Base-by-base conservation (phyloP, 2,888 invertebrate species). In the Caenorhabditis zanzibari region DNA sequence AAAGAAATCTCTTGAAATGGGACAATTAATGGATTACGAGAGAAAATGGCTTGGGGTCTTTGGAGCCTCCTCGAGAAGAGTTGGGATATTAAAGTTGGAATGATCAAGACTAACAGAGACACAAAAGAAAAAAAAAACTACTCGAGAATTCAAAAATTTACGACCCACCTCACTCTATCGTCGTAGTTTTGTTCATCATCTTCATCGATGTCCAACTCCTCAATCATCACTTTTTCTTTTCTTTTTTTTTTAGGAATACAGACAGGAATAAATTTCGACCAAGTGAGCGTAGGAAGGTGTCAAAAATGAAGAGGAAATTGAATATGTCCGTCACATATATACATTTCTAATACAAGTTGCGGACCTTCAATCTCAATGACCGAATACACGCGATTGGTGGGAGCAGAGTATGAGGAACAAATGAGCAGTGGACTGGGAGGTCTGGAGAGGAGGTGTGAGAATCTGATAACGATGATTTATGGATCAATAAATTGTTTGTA, bases 21-120 rank as follows among this genome's bases (percentile, higher is more conserved):
- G 63, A 22, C 79, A 79, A 64, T 79, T 79, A 79, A 79, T 79
- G 79, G 79, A 77, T 63, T 71, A 79, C 79, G 71, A 72, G 69
- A 72, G 71, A 58, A 56, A 58, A 58, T 54, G 22, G 58, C 69
- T 44, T 56, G 26, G 26, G 56, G 44, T 38, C 26, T 22, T 19
- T n/a, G n/a, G 56, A 44, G 41, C 44, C 1, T 35, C 49, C n/a
- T n/a, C n/a, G n/a, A 24, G 19, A 24, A 22, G 10, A 24, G 38
- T 14, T 49, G 10, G 28, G 22, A 26, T 19, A 66, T 66, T 52
- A 66, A 63, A 41, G 19, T 72, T 26, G 41, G n/a, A 66, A 47
- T 47, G 47, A 47, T 47, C 47, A 47, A 19, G 10, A 47, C 19
- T 3, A n/a, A 19, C 7, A 49, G 28, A 1, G 28, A 26, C 24